A percentile compares a stretch with the other conserved stretches of the same genome.
Conservation (phyloP, 1,140 invertebrate genomes). For the Brachionus sp. region DNA sequence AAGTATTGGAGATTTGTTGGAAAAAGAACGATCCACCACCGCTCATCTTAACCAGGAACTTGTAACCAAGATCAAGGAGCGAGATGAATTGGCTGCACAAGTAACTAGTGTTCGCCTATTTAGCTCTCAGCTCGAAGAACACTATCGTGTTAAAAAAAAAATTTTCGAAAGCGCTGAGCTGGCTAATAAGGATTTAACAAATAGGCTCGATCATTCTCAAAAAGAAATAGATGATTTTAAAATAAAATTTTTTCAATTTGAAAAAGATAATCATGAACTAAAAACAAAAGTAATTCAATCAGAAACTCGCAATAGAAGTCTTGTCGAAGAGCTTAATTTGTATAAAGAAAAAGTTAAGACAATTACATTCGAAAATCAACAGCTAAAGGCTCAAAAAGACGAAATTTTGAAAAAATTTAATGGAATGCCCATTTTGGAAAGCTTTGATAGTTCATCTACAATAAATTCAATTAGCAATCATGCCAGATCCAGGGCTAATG, state of each 20-base stretch:
- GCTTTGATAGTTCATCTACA: slow-evolving; percentile 6
- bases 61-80: not conserved
- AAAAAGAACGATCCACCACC: not conserved
- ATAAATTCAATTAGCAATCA: not conserved
- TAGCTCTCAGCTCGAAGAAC: not conserved
- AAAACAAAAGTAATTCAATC: slow-evolving; percentile 23
- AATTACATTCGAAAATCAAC: slow-evolving; percentile 39
- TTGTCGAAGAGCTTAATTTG: slow-evolving; percentile 36
- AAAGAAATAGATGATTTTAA: not conserved
- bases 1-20: not conserved
- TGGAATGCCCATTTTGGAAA: slow-evolving; percentile 26
- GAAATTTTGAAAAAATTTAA: slow-evolving; percentile 29
- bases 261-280: slow-evolving; percentile 22
- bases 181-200: not conserved
- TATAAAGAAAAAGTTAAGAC: slow-evolving; percentile 41
- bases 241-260: not conserved
- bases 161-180: slow-evolving; percentile 29
- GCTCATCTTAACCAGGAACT: not conserved
- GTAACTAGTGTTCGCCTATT: not conserved
- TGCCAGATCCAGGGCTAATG: not conserved
- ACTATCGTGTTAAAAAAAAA: slow-evolving; percentile 36
- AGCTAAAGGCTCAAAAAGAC: slow-evolving; percentile 40
- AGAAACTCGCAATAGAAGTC: slow-evolving; percentile 6
- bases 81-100: not conserved
- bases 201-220: not conserved